A percentile compares a stretch with the other conserved stretches of the same genome.
Evolutionary conservation across 2,888 invertebrate species (phyloP).

Genomic region (Panorpa germanica): DNA sequence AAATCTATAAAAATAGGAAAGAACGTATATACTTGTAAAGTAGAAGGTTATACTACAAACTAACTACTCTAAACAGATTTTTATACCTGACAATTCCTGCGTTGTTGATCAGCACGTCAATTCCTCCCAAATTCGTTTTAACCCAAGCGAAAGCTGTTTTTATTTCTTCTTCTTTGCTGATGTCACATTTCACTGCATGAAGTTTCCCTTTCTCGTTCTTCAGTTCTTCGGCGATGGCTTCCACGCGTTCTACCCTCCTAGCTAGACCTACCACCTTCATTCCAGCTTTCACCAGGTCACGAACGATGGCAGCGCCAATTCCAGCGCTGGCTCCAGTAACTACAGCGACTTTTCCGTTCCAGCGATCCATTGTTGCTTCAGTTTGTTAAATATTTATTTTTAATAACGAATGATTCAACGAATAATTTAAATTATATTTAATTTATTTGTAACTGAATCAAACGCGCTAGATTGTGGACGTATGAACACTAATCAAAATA

Average conservation of each 20-base stretch:
- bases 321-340: slow-evolving; percentile 15
- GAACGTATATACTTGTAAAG: no score
- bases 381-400: no score
- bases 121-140: slow-evolving; percentile 27
- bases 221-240: no score
- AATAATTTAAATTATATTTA: no score
- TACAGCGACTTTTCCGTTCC: slow-evolving; percentile 16
- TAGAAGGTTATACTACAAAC: no score
- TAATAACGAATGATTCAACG: no score
- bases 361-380: slow-evolving; percentile 15
- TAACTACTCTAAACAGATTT: no score
- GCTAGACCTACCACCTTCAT: slow-evolving; percentile 14
- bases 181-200: slow-evolving; percentile 27
- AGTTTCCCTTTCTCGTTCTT: slow-evolving; percentile 14
- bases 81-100: no score
- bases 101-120: slow-evolving; percentile 37
- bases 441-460: no score
- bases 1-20: no score
- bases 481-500: no score
- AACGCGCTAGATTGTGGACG: no score
- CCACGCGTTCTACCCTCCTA: slow-evolving; percentile 11
- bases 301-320: slow-evolving; percentile 10
- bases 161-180: slow-evolving; percentile 31
- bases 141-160: slow-evolving; percentile 28
- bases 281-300: slow-evolving; percentile 17